Evolutionary conservation across 37 sponge, comb jelly and placozoan species (phyloP).

Genomic region (Geodia barretti): DNA sequence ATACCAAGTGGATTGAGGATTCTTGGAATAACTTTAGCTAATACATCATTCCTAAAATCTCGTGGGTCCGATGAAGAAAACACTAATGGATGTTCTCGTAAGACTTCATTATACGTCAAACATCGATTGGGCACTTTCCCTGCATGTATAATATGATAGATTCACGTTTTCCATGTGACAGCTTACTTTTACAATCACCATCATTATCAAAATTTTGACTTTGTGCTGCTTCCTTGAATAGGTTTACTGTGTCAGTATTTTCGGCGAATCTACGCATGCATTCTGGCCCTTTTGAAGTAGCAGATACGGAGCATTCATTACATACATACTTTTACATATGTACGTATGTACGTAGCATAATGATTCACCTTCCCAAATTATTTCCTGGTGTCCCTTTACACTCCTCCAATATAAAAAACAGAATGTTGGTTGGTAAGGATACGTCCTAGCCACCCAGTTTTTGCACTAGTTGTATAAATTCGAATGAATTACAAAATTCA

Average conservation of each 20-base stretch:
- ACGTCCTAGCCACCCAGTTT: not conserved
- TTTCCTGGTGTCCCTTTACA: conserved; percentile 1
- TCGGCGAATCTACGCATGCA: not conserved
- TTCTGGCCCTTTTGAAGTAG: not conserved
- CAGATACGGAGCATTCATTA: not conserved
- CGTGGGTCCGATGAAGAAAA: not conserved
- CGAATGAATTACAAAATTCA: too few species aligned
- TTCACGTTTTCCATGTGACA: not conserved
- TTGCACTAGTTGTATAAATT: not conserved
- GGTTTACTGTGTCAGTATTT: not conserved
- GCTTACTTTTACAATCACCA: not conserved
- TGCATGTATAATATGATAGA: not conserved
- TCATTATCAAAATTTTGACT: not conserved
- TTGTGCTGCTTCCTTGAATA: not conserved
- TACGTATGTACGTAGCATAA: too few species aligned
- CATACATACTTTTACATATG: too few species aligned
- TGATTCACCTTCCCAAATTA: conserved; percentile 12
- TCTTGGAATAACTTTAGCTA: conserved; percentile 5
- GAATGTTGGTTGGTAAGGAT: conserved; percentile 7
- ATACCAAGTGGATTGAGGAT: conserved; percentile 4
- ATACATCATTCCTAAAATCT: conserved; percentile 12
- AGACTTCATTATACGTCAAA: not conserved
- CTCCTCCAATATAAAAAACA: conserved; percentile 6
- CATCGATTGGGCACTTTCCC: not conserved
- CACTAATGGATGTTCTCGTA: not conserved